Conservation (phyloP, 2,113 vertebrate genomes). For the Melanerpes aurifrons region DNA sequence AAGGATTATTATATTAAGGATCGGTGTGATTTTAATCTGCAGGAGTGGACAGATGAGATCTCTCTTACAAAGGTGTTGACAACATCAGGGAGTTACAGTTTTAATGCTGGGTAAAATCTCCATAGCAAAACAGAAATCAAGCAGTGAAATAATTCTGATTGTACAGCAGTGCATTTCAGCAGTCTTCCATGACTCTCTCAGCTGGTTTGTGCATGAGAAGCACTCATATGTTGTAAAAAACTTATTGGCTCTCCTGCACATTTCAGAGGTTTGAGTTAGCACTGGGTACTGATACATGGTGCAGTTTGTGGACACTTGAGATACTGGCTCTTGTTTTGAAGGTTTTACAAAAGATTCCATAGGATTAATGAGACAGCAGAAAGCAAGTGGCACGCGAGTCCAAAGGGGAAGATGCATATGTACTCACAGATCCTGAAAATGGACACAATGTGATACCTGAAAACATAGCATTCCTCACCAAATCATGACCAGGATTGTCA, state of each 20-base stretch:
- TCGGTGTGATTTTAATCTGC: neutral
- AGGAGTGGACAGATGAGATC: neutral
- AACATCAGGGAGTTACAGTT: neutral
- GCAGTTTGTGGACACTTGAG: neutral
- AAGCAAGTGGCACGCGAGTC: neutral
- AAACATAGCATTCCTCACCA: neutral
- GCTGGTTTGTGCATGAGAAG: neutral
- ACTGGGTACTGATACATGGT: neutral
- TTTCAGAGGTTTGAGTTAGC: neutral
- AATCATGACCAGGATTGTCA: neutral
- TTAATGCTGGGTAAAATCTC: constrained; percentile 13
- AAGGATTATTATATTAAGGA: neutral
- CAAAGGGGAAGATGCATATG: neutral
- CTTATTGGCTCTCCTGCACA: neutral
- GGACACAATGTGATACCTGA: neutral
- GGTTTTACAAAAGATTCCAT: neutral
- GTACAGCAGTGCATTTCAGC: neutral
- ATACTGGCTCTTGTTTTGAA: neutral
- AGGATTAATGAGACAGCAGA: neutral
- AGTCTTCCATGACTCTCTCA: neutral
- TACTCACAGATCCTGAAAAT: neutral
- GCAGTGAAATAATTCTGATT: neutral
- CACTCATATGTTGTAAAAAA: neutral
- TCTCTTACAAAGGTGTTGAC: neutral
- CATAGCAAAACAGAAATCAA: neutral